These are phyloP conservation scores for Centropus bengalensis DNA, from an alignment of 2,113 vertebrate species.

Conservation along the genomic window DNA sequence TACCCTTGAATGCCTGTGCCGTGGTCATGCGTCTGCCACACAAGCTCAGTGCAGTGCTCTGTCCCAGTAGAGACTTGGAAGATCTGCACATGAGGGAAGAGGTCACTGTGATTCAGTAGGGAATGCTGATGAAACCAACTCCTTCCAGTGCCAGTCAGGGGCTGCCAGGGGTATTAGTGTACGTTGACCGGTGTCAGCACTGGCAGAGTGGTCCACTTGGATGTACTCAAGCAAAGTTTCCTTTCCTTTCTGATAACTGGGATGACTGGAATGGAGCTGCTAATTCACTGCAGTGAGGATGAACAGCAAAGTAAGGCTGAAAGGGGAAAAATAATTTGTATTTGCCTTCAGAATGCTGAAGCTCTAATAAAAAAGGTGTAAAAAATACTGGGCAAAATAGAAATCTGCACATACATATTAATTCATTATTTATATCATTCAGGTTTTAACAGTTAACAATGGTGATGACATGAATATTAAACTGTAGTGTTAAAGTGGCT, in stretches of 20 bases:
- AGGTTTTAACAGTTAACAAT: background rate
- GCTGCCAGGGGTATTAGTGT: fast-evolving
- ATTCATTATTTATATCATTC: background rate
- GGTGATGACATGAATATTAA: background rate
- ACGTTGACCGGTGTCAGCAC: fast-evolving
- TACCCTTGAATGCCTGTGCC: background rate
- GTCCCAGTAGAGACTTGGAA: background rate
- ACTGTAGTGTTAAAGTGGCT: background rate
- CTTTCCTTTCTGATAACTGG: background rate
- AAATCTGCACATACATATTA: background rate
- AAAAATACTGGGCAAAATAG: background rate
- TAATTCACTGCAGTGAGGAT: fast-evolving
- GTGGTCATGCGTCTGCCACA: background rate
- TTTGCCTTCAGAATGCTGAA: background rate
- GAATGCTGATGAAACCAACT: background rate
- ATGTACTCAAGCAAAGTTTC: background rate
- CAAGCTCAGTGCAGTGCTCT: background rate
- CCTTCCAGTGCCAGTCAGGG: background rate
- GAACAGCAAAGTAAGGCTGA: background rate
- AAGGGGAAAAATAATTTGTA: background rate
- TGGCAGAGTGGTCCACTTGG: background rate
- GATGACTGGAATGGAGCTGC: background rate
- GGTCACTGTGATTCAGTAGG: background rate
- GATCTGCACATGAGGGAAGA: fast-evolving
- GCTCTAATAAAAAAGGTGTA: background rate